Percentiles rank a stretch among this genome's conserved stretches.
These are phyloP conservation scores for Gorsachius goisagi DNA, from an alignment of 2,113 vertebrate genomes.

Conservation along the genomic window DNA sequence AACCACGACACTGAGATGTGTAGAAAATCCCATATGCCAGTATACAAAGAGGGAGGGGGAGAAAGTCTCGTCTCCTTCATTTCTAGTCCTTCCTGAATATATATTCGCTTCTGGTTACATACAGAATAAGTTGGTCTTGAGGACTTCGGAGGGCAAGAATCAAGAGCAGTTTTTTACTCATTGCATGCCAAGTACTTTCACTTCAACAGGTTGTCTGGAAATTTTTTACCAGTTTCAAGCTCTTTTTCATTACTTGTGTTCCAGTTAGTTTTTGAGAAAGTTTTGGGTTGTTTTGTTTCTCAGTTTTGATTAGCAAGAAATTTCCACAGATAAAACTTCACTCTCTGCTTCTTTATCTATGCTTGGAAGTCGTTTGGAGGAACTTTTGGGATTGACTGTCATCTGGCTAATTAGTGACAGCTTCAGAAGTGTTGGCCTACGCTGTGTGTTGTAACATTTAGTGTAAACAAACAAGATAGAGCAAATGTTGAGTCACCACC, in stretches of 20 bases:
- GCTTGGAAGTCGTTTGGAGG: background rate
- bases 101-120: background rate
- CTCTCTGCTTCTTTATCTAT: background rate
- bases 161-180: background rate
- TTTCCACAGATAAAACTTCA: background rate
- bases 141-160: background rate
- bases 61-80: background rate
- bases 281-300: background rate
- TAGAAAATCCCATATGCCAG: background rate
- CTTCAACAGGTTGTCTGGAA: background rate
- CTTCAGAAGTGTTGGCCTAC: background rate
- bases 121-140: background rate
- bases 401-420: background rate
- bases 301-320: background rate
- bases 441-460: accelerated
- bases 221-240: background rate
- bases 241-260: background rate
- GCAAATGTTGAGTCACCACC: accelerated
- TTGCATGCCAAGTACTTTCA: background rate
- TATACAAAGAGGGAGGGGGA: background rate
- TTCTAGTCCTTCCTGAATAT: background rate
- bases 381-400: background rate
- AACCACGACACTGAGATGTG: background rate
- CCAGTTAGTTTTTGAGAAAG: background rate
- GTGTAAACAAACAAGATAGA: background rate